Percentiles rank a stretch among this genome's conserved stretches.
These are phyloP conservation scores for Nemotelus nigrinus DNA, from an alignment of 2,888 invertebrate species.

Conservation along the genomic window DNA sequence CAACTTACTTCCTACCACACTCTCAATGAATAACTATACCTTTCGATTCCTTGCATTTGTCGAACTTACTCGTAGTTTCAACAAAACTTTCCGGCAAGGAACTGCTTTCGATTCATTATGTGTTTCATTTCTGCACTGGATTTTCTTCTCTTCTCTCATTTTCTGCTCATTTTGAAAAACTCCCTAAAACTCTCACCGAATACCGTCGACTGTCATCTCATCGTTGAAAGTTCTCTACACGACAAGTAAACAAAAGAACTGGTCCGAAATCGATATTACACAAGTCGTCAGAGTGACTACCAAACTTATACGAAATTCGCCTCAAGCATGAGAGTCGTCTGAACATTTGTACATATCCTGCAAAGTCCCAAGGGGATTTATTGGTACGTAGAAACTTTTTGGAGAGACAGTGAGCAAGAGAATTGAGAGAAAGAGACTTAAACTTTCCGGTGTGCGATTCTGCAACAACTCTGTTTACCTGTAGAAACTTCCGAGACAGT, in stretches of 20 bases:
- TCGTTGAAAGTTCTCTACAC: background rate
- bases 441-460: constrained; percentile 3
- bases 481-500: constrained; percentile 26
- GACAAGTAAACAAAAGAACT: constrained; percentile 11
- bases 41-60: too few species aligned
- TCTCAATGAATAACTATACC: too few species aligned
- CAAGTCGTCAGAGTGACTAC: background rate
- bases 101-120: too few species aligned
- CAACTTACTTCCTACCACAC: too few species aligned
- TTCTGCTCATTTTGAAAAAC: background rate
- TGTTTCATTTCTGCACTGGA: too few species aligned
- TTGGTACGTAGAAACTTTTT: too few species aligned
- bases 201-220: background rate
- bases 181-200: constrained; percentile 15
- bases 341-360: background rate
- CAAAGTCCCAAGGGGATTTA: background rate
- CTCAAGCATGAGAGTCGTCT: constrained; percentile 7
- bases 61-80: too few species aligned
- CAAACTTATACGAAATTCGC: constrained; percentile 16
- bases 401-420: background rate
- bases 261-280: constrained; percentile 28
- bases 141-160: background rate
- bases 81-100: too few species aligned
- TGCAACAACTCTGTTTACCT: constrained; percentile 36
- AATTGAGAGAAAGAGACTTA: background rate